Evolutionary conservation across 2,888 invertebrate genomes (phyloP), one percentile per base, ranked within the genome.

Genomic region (Lycaena phlaeas): DNA sequence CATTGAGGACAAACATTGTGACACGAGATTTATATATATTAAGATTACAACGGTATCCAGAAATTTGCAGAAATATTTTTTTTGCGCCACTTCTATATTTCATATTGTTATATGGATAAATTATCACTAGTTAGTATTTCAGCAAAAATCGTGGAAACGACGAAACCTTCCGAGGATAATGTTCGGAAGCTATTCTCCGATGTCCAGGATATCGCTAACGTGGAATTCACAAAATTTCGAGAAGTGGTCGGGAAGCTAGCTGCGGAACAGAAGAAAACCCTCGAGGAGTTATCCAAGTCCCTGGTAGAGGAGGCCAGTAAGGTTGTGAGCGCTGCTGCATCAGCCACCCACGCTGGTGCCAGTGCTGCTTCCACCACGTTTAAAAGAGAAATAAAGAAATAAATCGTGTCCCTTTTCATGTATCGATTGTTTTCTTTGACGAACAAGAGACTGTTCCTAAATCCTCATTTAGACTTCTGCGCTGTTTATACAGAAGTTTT

Each of bases 181-280:
- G 36, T 14, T 4, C 12, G 14, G 4, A 22, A 50, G 2, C 48
- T 63, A 0, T 59, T 68, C 38, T 45, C 41, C 0, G 40, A 55
- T 1, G 53, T 43, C 2, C n/a, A 37, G 2, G 40, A 56, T 2
- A 50, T 37, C 2, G 44, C 30, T 7, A 51, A 51, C 14, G 41
- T 51, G n/a, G 44, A 47, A 27, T 18, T 66, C 0, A 42, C 46
- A 2, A 58, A 62, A 26, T 69, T 69, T 38, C 58, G 61, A 22
- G 47, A 57, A n/a, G 58, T 54, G 0, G 36, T 69, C 2, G 38
- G 14, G 2, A 49, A 45, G 25, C 10, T 61, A 2, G 64, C 67
- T 0, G 38, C 27, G 0, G 61, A 66, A 2, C 58, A 61, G 11
- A 53, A 61, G 12, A 56, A 51, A 27, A 50, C 39, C 0, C 14